phyloP scores from a whole-genome alignment of 2,113 vertebrate genomes.

The Sinosuthora webbiana region DNA sequence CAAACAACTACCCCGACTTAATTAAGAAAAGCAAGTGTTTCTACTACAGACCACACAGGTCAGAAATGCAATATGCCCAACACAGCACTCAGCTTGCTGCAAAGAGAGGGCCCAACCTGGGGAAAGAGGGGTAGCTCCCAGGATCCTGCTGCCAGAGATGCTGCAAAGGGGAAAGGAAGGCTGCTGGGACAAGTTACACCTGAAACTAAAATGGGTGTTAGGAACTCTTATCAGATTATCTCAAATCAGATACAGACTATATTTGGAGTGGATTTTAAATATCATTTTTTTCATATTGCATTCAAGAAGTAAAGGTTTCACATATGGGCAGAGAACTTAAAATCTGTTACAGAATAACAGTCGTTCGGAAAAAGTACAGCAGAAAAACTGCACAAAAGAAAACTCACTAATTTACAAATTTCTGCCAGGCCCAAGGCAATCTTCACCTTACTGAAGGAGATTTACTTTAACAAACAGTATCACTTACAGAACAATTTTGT shows the following conservation, averaged over 20 bases:
- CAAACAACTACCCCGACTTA: background rate
- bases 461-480: background rate
- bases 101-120: background rate
- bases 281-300: background rate
- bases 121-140: background rate
- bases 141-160: background rate
- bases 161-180: background rate
- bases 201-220: background rate
- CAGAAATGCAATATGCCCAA: background rate
- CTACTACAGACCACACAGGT: background rate
- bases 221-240: fast-evolving
- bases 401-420: background rate
- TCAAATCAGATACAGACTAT: background rate
- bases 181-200: background rate
- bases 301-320: conserved; percentile 22
- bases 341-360: background rate
- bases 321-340: background rate
- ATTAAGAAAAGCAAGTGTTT: background rate
- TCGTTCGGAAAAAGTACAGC: background rate
- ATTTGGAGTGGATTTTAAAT: background rate
- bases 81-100: background rate
- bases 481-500: background rate
- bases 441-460: background rate
- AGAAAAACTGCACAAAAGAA: background rate
- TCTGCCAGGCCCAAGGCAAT: background rate